phyloP scores from a whole-genome alignment of 2,797 vertebrate genomes.

The Thunnus albacares region DNA sequence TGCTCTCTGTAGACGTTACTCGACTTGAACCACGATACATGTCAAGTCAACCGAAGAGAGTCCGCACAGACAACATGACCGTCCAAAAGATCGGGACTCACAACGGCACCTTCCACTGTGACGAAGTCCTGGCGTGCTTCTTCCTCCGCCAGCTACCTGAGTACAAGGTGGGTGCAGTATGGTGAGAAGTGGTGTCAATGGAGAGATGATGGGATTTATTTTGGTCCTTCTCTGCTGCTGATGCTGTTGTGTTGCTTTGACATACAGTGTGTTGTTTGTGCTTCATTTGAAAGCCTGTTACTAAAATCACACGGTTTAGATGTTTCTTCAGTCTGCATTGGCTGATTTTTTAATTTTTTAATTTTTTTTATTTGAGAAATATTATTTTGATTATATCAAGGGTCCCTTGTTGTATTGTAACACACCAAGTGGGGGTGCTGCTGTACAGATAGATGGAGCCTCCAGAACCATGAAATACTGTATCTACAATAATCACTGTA shows the following conservation, averaged over 20 bases:
- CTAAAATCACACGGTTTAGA: too few relatives aligned
- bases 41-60: conserved; percentile 77
- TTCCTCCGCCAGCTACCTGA: conserved; percentile 91
- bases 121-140: conserved; percentile 94
- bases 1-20: not conserved
- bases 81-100: conserved; percentile 91
- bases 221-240: not conserved
- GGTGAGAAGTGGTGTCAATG: not conserved
- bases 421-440: conserved; percentile 49
- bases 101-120: conserved; percentile 95
- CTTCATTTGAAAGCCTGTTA: not conserved
- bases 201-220: rapidly evolving
- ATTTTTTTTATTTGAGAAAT: not conserved
- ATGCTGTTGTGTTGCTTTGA: not conserved
- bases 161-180: conserved; percentile 85
- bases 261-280: not conserved
- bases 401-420: not conserved
- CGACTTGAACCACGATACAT: conserved; percentile 44
- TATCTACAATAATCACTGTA: not conserved
- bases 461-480: not conserved
- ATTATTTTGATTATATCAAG: not conserved
- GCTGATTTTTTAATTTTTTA: not conserved
- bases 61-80: conserved; percentile 74
- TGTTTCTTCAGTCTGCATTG: not conserved
- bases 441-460: not conserved